Conservation (phyloP, 2,888 invertebrate species). For the Gryllus longicercus region DNA sequence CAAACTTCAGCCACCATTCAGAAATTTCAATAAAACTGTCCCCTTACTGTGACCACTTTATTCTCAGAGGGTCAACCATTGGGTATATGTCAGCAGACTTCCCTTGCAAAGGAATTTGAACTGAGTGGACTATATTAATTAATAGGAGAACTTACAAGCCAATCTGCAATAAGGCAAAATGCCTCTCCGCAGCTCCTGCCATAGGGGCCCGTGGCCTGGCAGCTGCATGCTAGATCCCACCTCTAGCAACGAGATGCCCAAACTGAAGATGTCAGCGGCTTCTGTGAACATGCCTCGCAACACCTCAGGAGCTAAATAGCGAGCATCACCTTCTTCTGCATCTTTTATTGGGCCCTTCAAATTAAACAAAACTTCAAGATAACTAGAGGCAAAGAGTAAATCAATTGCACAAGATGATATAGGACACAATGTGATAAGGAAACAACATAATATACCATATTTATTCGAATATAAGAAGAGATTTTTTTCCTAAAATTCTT, state of each 20-base stretch:
- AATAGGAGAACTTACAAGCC: constrained; percentile 43
- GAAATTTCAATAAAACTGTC: too few species aligned
- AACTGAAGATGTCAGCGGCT: constrained; percentile 70
- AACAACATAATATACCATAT: too few species aligned
- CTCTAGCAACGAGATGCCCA: constrained; percentile 70
- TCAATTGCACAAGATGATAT: too few species aligned
- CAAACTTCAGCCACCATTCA: too few species aligned
- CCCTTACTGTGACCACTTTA: too few species aligned
- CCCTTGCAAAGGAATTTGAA: too few species aligned
- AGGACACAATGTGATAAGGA: too few species aligned
- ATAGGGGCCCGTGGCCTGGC: constrained; percentile 63
- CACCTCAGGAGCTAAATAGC: constrained; percentile 71
- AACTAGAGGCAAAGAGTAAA: background rate
- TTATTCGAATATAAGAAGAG: too few species aligned
- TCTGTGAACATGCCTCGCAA: constrained; percentile 62
- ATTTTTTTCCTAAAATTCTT: too few species aligned
- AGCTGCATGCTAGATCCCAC: constrained; percentile 66
- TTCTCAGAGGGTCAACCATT: too few species aligned
- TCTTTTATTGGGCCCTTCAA: constrained; percentile 53
- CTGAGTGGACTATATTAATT: too few species aligned
- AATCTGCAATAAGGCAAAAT: constrained; percentile 52
- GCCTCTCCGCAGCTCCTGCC: constrained; percentile 63
- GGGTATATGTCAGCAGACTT: too few species aligned
- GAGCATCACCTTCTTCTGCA: constrained; percentile 69
- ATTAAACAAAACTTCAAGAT: background rate